Percentiles rank a stretch among this genome's conserved stretches.
phyloP scores from a whole-genome alignment of 2,113 vertebrate species.

The Asarcornis scutulata region DNA sequence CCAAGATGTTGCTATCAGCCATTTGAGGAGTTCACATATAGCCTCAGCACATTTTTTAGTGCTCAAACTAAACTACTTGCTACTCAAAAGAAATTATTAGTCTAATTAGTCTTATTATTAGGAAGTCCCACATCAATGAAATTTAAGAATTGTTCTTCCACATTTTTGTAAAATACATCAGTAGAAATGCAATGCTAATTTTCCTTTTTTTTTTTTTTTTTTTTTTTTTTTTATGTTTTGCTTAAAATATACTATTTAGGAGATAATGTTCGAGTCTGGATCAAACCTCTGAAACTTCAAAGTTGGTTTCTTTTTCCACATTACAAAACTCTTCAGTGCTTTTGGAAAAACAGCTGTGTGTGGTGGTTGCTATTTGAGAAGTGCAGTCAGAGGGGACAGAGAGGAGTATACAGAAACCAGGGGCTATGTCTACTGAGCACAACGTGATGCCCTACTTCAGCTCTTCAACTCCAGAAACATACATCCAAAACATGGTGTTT shows the following conservation, averaged over 20 bases:
- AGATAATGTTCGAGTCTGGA: not conserved
- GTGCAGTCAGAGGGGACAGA: accelerated
- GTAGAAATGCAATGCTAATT: not conserved
- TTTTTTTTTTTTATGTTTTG: not conserved
- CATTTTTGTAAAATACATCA: not conserved
- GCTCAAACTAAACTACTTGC: not conserved
- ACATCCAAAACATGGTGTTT: not conserved
- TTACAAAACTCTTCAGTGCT: not conserved
- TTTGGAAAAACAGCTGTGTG: not conserved
- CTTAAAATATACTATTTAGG: not conserved
- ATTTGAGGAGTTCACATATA: not conserved
- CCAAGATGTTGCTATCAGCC: not conserved
- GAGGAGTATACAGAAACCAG: accelerated
- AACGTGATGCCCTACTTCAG: accelerated
- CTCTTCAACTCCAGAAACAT: not conserved
- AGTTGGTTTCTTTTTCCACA: not conserved
- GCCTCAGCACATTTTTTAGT: not conserved
- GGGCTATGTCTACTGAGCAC: not conserved
- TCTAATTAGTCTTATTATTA: not conserved
- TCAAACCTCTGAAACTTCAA: not conserved
- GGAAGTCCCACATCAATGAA: not conserved
- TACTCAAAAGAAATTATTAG: not conserved
- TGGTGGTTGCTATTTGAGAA: not conserved
- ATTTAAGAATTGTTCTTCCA: not conserved
- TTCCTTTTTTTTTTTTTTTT: not conserved